Percentiles rank a stretch among this genome's conserved stretches.
Conservation (phyloP, 2,113 vertebrate species). For the Ctenodactylus gundi region DNA sequence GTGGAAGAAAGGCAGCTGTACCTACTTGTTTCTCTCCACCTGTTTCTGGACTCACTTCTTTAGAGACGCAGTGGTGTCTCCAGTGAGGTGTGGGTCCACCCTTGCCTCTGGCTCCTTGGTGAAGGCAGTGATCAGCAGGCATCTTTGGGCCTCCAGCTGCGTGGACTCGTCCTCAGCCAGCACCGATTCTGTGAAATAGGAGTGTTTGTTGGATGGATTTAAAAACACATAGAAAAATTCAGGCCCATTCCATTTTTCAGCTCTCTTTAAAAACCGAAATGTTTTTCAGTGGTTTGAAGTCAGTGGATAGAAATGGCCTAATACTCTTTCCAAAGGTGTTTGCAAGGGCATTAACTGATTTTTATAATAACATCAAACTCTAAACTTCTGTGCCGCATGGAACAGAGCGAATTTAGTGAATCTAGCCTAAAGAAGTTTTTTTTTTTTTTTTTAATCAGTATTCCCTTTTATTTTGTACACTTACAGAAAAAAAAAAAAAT, state of each 20-base stretch:
- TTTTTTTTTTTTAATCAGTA: constrained; percentile 3
- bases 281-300: constrained; percentile 36
- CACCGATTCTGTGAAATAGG: neutral
- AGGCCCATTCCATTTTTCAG: neutral
- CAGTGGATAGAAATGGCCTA: neutral
- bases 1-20: neutral
- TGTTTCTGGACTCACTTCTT: constrained; percentile 58
- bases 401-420: constrained; percentile 12
- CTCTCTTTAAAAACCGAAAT: constrained; percentile 45
- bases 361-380: neutral
- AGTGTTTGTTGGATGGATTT: constrained; percentile 53
- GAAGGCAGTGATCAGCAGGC: neutral
- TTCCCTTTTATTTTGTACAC: neutral
- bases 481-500: neutral
- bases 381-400: neutral
- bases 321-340: neutral
- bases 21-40: constrained; percentile 16
- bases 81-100: neutral
- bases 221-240: constrained; percentile 20
- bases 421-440: neutral
- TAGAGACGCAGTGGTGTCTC: neutral
- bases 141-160: neutral
- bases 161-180: neutral
- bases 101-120: neutral
- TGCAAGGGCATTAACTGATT: neutral